Conservation (phyloP, 2,113 vertebrate genomes). For the Chaetorhynchus papuensis region DNA sequence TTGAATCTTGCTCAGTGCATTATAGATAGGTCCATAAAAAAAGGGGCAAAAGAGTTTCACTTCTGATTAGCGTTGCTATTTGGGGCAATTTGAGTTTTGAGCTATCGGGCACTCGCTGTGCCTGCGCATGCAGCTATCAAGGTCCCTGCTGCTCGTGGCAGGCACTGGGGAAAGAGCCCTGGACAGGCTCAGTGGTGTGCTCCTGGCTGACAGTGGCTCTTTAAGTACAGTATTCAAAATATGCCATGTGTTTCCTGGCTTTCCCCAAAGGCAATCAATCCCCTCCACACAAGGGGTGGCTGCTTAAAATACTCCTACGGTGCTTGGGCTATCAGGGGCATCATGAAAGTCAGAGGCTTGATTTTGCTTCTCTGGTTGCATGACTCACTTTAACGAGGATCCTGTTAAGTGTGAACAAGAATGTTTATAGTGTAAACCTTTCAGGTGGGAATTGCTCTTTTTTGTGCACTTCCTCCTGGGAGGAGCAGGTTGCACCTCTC, state of each 20-base stretch:
- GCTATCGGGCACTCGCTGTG: fast-evolving
- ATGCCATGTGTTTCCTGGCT: conserved; percentile 8
- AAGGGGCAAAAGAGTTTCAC: not conserved
- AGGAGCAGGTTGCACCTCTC: not conserved
- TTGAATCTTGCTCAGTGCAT: fast-evolving
- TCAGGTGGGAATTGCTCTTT: not conserved
- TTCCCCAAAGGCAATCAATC: not conserved
- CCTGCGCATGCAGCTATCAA: not conserved
- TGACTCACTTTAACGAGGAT: not conserved
- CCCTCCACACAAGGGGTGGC: not conserved
- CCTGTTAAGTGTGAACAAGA: not conserved
- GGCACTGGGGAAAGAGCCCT: not conserved
- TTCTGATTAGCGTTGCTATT: not conserved
- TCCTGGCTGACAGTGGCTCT: not conserved
- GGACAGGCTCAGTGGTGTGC: not conserved
- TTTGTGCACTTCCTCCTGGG: not conserved
- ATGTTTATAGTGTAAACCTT: not conserved
- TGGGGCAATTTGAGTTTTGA: not conserved
- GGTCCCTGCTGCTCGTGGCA: not conserved
- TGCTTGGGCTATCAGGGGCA: conserved; percentile 41
- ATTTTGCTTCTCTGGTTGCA: conserved; percentile 40
- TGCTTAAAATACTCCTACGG: not conserved
- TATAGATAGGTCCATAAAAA: not conserved
- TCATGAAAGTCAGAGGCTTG: conserved; percentile 42
- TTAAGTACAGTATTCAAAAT: not conserved